Evolutionary conservation across 2,888 invertebrate species (phyloP).

Genomic region (Drosophila kuntzei): DNA sequence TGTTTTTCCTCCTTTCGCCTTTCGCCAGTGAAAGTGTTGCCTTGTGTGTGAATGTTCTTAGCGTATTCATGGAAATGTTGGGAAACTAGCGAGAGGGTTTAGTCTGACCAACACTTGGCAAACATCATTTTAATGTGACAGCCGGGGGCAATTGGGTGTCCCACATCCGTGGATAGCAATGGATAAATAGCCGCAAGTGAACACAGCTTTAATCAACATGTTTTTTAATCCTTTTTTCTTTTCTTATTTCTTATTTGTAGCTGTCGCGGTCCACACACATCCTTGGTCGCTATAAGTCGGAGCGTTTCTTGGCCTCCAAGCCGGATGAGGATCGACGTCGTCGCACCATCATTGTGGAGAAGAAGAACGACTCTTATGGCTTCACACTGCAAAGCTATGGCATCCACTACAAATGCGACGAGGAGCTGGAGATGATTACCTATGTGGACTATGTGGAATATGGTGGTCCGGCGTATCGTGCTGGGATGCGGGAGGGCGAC

Average conservation of each 20-base stretch:
- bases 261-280: constrained; percentile 87
- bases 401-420: constrained; percentile 97
- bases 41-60: constrained; percentile 41
- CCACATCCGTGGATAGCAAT: constrained; percentile 57
- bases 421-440: constrained; percentile 97
- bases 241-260: constrained; percentile 38
- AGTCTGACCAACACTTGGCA: constrained; percentile 28
- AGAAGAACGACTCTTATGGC: constrained; percentile 95
- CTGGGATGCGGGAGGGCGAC: constrained; percentile 98
- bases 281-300: constrained; percentile 90
- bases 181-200: constrained; percentile 37
- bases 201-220: constrained; percentile 15
- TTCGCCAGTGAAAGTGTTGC: constrained; percentile 70
- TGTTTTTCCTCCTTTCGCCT: constrained; percentile 20
- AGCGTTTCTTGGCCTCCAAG: constrained; percentile 89
- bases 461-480: constrained; percentile 95
- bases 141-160: constrained; percentile 63
- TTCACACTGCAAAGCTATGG: constrained; percentile 99
- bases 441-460: constrained; percentile 98
- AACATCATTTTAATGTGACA: constrained; percentile 42
- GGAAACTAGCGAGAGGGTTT: constrained; percentile 30
- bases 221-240: not conserved
- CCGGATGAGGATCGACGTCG: constrained; percentile 94
- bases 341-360: constrained; percentile 96
- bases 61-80: constrained; percentile 68